Percentiles rank a stretch among this genome's conserved stretches.
phyloP scores from a whole-genome alignment of 2,113 vertebrate genomes.

The Recurvirostra avosetta region DNA sequence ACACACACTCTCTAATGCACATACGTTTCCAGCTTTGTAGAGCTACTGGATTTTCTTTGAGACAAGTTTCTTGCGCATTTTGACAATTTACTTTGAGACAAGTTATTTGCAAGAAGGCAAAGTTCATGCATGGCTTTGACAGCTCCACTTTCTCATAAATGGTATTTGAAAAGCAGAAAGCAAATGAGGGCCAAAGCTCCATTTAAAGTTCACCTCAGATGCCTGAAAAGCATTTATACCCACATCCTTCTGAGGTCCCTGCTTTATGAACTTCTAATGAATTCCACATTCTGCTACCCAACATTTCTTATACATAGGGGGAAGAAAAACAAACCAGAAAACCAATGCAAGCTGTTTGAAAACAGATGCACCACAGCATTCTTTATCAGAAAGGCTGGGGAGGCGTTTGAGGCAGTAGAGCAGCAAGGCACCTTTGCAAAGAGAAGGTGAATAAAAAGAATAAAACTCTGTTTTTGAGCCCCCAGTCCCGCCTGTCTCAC shows the following conservation, averaged over 20 bases:
- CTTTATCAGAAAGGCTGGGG: neutral
- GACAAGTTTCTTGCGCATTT: constrained; percentile 38
- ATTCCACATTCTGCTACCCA: constrained; percentile 37
- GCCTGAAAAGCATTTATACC: constrained; percentile 56
- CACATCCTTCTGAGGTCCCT: constrained; percentile 52
- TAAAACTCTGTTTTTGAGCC: neutral
- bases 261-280: constrained; percentile 57
- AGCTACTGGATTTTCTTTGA: constrained; percentile 48
- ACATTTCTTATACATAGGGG: constrained; percentile 13
- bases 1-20: neutral
- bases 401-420: neutral
- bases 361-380: constrained; percentile 28
- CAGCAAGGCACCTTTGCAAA: neutral
- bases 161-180: constrained; percentile 48
- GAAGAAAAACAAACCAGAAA: constrained; percentile 59
- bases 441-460: neutral
- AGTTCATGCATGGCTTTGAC: constrained; percentile 56
- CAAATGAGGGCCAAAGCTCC: constrained; percentile 29
- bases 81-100: constrained; percentile 29
- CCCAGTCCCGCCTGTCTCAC: neutral
- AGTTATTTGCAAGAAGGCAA: constrained; percentile 48
- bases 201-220: constrained; percentile 51
- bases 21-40: neutral
- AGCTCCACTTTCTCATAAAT: constrained; percentile 64
- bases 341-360: neutral